Evolutionary conservation across 2,113 vertebrate genomes (phyloP).

Genomic region (Phyllopteryx taeniolatus): DNA sequence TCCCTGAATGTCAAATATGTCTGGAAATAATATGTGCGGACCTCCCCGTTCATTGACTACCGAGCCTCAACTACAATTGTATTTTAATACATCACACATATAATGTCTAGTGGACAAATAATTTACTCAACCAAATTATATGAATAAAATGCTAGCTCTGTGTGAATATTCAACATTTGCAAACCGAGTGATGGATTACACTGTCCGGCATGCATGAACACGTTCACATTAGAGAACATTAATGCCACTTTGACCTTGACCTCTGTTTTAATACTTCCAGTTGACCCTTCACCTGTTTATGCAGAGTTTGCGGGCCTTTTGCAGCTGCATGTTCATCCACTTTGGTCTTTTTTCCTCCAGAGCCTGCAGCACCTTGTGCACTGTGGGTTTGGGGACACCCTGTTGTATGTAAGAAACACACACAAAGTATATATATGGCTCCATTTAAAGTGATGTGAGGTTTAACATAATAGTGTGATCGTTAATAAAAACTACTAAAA

Average conservation of each 20-base stretch:
- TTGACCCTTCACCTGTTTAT: slow-evolving; percentile 77
- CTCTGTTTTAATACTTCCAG: slow-evolving; percentile 13
- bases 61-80: slow-evolving; percentile 21
- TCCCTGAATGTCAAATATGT: slow-evolving; percentile 33
- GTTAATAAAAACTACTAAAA: background rate
- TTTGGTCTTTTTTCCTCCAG: slow-evolving; percentile 86
- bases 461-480: background rate
- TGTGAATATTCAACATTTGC: slow-evolving; percentile 31
- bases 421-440: background rate
- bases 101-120: slow-evolving; percentile 15
- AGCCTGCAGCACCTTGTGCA: slow-evolving; percentile 83
- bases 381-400: slow-evolving; percentile 78
- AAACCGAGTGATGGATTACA: slow-evolving; percentile 17
- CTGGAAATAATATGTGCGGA: background rate
- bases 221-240: slow-evolving; percentile 15
- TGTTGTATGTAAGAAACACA: slow-evolving; percentile 18
- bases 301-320: slow-evolving; percentile 84
- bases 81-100: slow-evolving; percentile 38
- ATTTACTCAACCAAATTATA: slow-evolving; percentile 24
- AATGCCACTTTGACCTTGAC: slow-evolving; percentile 29
- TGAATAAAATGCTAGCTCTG: slow-evolving; percentile 3
- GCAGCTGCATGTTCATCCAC: slow-evolving; percentile 85
- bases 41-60: slow-evolving; percentile 19
- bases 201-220: slow-evolving; percentile 17
- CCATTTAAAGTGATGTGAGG: background rate